Percentiles rank a stretch among this genome's conserved stretches.
Conservation (phyloP, 2,113 vertebrate genomes). For the Phyllostomus discolor region DNA sequence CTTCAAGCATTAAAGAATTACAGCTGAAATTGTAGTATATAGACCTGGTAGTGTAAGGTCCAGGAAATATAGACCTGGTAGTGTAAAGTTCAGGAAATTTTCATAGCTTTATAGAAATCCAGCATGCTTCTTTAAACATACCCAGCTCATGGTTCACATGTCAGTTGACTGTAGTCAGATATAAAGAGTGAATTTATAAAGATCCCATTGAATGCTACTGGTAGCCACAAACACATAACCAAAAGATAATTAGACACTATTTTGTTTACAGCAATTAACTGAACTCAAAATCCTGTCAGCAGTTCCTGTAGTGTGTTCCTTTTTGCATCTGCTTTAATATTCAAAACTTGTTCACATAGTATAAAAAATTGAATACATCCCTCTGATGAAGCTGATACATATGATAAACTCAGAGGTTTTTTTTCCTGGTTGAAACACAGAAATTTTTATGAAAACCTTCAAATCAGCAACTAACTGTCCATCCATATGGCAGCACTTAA, state of each 20-base stretch:
- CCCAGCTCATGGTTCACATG: neutral
- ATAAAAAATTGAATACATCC: slow-evolving; percentile 22
- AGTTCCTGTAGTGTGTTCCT: neutral
- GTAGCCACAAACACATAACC: slow-evolving; percentile 22
- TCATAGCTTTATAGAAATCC: slow-evolving; percentile 31
- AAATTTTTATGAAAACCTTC: neutral
- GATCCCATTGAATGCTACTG: neutral
- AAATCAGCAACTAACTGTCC: neutral
- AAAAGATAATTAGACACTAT: slow-evolving; percentile 20
- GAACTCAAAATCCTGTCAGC: slow-evolving; percentile 19
- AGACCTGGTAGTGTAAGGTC: neutral
- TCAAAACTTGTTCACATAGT: slow-evolving; percentile 33
- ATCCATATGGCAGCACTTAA: neutral
- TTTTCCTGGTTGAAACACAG: neutral
- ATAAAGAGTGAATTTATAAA: slow-evolving; percentile 55
- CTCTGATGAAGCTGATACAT: neutral
- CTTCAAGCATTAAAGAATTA: slow-evolving; percentile 27
- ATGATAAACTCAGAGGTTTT: neutral
- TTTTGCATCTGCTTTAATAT: slow-evolving; percentile 30
- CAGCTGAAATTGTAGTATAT: slow-evolving; percentile 51
- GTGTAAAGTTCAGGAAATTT: slow-evolving; percentile 11
- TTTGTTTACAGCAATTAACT: slow-evolving; percentile 54
- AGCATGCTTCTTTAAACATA: neutral
- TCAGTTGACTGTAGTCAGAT: slow-evolving; percentile 40
- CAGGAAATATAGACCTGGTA: slow-evolving; percentile 22